Evolutionary conservation across 2,888 invertebrate species (phyloP).

Genomic region (Nephrotoma flavescens): DNA sequence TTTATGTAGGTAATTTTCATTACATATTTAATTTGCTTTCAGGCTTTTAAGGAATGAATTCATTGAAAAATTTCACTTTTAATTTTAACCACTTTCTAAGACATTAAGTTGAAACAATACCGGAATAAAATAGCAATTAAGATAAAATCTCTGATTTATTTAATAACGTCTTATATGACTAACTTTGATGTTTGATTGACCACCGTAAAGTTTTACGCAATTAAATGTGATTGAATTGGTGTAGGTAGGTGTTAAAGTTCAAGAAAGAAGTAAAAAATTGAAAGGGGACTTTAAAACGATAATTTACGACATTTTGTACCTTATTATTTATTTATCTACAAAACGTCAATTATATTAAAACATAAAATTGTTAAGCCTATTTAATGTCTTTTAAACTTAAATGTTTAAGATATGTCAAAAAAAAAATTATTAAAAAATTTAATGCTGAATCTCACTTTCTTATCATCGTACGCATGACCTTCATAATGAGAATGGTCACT

Average conservation of each 20-base stretch:
- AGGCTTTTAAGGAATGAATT: not conserved
- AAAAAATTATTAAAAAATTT: not conserved
- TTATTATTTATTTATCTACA: not conserved
- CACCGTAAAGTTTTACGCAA: no score
- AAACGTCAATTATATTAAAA: not conserved
- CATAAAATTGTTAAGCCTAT: not conserved
- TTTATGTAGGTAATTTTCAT: not conserved
- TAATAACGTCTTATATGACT: no score
- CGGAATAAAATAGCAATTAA: not conserved
- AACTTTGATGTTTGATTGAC: no score
- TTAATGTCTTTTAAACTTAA: not conserved
- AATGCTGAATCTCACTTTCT: not conserved
- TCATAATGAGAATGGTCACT: not conserved
- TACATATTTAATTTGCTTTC: not conserved
- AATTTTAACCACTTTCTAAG: not conserved
- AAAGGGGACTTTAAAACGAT: not conserved
- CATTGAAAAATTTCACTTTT: not conserved
- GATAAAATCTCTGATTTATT: not conserved
- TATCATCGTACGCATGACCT: not conserved
- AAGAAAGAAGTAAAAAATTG: no score
- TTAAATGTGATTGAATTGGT: no score
- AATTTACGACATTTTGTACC: not conserved
- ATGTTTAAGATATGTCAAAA: not conserved
- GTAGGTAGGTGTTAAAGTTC: no score
- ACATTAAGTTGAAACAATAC: not conserved